phyloP scores from a whole-genome alignment of 2,888 invertebrate genomes.

The Thyatira batis region DNA sequence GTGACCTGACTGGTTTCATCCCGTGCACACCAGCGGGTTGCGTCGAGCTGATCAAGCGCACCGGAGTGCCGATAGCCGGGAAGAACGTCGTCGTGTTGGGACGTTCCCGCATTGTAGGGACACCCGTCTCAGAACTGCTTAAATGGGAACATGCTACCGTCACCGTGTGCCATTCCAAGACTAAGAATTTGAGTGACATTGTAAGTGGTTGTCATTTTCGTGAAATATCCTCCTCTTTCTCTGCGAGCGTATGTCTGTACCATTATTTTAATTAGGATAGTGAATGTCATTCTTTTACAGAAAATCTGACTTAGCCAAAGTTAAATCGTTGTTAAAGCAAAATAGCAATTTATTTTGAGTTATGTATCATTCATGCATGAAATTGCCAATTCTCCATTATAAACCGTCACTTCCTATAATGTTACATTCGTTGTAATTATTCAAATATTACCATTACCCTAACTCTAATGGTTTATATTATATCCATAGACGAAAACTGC shows the following conservation, averaged over 20 bases:
- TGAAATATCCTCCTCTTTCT: background rate
- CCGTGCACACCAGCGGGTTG: slow-evolving; percentile 99
- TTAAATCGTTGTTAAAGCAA: background rate
- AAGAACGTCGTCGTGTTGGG: slow-evolving; percentile 96
- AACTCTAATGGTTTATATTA: background rate
- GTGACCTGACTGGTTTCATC: slow-evolving; percentile 93
- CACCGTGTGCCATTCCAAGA: slow-evolving; percentile 98
- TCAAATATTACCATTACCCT: no score
- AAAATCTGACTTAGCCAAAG: no score
- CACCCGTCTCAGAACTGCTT: slow-evolving; percentile 95
- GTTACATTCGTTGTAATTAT: background rate
- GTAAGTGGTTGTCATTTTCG: slow-evolving; percentile 67
- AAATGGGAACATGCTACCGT: slow-evolving; percentile 99
- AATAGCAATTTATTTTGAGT: background rate
- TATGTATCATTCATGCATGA: background rate
- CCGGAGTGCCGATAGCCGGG: slow-evolving; percentile 90
- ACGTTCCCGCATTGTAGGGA: slow-evolving; percentile 98
- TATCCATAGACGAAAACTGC: slow-evolving; percentile 85
- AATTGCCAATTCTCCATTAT: background rate
- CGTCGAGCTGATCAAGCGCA: slow-evolving; percentile 93
- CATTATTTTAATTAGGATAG: no score
- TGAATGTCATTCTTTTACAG: no score
- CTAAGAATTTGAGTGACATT: slow-evolving; percentile 89
- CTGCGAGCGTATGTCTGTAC: background rate
- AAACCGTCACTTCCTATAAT: background rate